phyloP scores from a whole-genome alignment of 2,797 vertebrate species.

The Eremophila alpestris region DNA sequence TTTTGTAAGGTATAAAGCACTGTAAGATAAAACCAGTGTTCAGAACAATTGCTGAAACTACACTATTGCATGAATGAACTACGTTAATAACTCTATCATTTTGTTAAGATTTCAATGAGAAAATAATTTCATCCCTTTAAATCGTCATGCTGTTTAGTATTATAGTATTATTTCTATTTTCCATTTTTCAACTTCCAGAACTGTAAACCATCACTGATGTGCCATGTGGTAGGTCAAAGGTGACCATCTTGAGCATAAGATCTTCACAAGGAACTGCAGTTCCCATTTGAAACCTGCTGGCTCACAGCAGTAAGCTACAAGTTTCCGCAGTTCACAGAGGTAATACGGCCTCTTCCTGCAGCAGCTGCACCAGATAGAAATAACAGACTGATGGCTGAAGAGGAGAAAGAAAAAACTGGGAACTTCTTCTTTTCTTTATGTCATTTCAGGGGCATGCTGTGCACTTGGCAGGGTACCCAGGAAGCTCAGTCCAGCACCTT shows the following conservation, averaged over 20 bases:
- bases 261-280: not conserved
- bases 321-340: constrained; percentile 30
- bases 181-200: not conserved
- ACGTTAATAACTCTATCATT: not conserved
- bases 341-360: not conserved
- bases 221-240: constrained; percentile 8
- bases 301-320: constrained; percentile 41
- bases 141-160: not conserved
- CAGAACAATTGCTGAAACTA: not conserved
- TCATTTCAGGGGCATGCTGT: not conserved
- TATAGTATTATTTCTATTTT: not conserved
- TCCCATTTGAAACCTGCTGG: constrained; percentile 47
- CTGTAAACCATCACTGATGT: not conserved
- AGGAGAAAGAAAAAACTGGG: not conserved
- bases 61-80: not conserved
- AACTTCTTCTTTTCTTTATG: constrained; percentile 1
- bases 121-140: not conserved
- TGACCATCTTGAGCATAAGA: not conserved
- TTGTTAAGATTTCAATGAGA: not conserved
- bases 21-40: not conserved
- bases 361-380: constrained; percentile 33
- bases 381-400: constrained; percentile 20
- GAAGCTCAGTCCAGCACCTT: constrained; percentile 2
- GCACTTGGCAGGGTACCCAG: not conserved
- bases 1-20: not conserved